Percentiles rank a stretch among this genome's conserved stretches.
Evolutionary conservation across 2,888 invertebrate genomes (phyloP).

Genomic region (Rhogogaster chlorosoma): DNA sequence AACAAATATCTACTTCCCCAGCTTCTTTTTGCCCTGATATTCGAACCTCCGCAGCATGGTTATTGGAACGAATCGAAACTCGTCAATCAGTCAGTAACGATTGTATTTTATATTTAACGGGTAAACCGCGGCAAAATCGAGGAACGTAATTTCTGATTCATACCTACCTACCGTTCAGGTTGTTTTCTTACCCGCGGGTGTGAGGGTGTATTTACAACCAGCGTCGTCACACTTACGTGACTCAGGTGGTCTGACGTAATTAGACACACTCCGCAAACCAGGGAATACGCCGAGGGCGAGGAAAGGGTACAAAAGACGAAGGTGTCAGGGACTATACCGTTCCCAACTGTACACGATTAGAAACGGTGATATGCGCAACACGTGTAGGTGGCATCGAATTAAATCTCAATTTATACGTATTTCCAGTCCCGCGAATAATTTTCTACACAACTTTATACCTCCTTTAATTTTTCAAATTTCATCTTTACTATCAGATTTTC

Average conservation of each 20-base stretch:
- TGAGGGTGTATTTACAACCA: slow-evolving; percentile 16
- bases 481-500: not conserved
- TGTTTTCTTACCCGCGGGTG: not conserved
- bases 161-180: not conserved
- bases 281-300: not conserved
- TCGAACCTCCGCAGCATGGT: not conserved
- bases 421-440: not conserved
- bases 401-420: not conserved
- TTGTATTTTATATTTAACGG: slow-evolving; percentile 18
- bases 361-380: not conserved
- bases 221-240: slow-evolving; percentile 34
- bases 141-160: slow-evolving; percentile 15
- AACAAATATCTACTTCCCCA: not conserved
- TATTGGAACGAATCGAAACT: not conserved
- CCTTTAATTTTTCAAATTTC: no score
- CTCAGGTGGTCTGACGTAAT: slow-evolving; percentile 38
- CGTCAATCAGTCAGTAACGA: not conserved
- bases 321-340: not conserved
- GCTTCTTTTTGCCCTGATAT: not conserved
- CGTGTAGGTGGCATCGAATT: not conserved
- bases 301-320: not conserved
- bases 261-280: slow-evolving; percentile 21
- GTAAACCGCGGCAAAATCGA: not conserved
- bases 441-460: not conserved
- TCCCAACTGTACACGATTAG: not conserved